phyloP scores from a whole-genome alignment of 2,797 vertebrate genomes.

The Hemitrygon akajei region DNA sequence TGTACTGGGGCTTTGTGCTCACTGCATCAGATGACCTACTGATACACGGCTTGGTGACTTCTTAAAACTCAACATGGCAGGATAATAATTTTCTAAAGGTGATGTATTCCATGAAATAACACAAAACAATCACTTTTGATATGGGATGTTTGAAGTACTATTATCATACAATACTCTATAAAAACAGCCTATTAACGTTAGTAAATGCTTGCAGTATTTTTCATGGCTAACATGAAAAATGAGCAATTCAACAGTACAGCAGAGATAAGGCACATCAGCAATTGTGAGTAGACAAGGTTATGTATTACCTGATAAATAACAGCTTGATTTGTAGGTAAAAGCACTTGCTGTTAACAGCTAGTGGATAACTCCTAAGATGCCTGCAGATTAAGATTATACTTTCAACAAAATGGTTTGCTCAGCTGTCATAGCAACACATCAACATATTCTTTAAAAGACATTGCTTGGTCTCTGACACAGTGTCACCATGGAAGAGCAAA shows the following conservation, averaged over 20 bases:
- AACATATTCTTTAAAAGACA: constrained; percentile 32
- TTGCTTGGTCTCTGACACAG: not conserved
- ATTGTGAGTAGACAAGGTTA: constrained; percentile 37
- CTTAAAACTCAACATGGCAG: not conserved
- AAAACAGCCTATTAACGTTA: constrained; percentile 21
- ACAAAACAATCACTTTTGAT: constrained; percentile 21
- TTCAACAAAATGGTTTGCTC: constrained; percentile 33
- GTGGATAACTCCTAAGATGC: constrained; percentile 35
- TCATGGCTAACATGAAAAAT: constrained; percentile 34
- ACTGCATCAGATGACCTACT: not conserved
- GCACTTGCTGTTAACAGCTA: constrained; percentile 35
- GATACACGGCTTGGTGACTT: not conserved
- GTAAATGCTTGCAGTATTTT: constrained; percentile 37
- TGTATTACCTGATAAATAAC: constrained; percentile 38
- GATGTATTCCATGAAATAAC: not conserved
- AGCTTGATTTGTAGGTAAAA: constrained; percentile 36
- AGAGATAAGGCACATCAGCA: constrained; percentile 36
- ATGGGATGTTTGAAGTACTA: constrained; percentile 5
- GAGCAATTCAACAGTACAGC: constrained; percentile 36
- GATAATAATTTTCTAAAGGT: constrained; percentile 22
- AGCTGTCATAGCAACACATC: constrained; percentile 32
- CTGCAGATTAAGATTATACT: constrained; percentile 36
- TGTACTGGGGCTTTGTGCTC: not conserved
- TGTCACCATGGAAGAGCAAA: constrained; percentile 6
- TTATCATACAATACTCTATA: constrained; percentile 30